A percentile compares a stretch with the other conserved stretches of the same genome.
phyloP scores from a whole-genome alignment of 2,888 invertebrate species.

The Cosmopolites sordidus region DNA sequence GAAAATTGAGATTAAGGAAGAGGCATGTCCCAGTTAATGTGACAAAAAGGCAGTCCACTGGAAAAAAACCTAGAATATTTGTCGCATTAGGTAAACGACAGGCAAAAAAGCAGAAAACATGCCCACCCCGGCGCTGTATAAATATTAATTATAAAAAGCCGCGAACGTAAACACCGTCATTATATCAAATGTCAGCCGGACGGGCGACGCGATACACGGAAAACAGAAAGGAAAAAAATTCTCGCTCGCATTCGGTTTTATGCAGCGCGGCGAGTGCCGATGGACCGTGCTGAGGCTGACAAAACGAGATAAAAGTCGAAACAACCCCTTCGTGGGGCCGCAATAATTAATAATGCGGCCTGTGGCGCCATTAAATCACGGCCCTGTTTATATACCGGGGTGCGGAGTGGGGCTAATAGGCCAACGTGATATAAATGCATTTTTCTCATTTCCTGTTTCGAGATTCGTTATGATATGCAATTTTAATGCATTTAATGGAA shows the following conservation, averaged over 20 bases:
- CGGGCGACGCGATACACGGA: conserved; percentile 22
- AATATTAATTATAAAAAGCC: conserved; percentile 35
- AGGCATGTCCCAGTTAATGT: too few relatives aligned
- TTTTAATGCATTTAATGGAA: too few relatives aligned
- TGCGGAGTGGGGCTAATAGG: conserved; percentile 36
- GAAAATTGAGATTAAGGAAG: too few relatives aligned
- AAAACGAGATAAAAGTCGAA: conserved; percentile 45
- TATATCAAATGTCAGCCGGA: conserved; percentile 38
- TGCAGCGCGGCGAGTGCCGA: conserved; percentile 27
- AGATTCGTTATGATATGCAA: too few relatives aligned
- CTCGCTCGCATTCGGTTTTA: conserved; percentile 37
- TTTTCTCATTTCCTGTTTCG: conserved; percentile 11
- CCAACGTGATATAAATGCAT: conserved; percentile 24
- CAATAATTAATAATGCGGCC: conserved; percentile 43
- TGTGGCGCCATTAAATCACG: conserved; percentile 42
- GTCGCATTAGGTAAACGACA: neutral
- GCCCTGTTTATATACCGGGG: conserved; percentile 37
- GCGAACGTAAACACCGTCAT: conserved; percentile 33
- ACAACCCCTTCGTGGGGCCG: conserved; percentile 41
- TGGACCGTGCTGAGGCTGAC: conserved; percentile 39
- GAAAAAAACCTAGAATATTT: neutral
- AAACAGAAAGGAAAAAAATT: conserved; percentile 35
- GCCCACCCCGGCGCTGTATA: conserved; percentile 25
- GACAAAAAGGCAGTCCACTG: too few relatives aligned
- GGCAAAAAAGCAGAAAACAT: neutral